Evolutionary conservation across 2,113 vertebrate genomes (phyloP).

Genomic region (Amia ocellicauda): DNA sequence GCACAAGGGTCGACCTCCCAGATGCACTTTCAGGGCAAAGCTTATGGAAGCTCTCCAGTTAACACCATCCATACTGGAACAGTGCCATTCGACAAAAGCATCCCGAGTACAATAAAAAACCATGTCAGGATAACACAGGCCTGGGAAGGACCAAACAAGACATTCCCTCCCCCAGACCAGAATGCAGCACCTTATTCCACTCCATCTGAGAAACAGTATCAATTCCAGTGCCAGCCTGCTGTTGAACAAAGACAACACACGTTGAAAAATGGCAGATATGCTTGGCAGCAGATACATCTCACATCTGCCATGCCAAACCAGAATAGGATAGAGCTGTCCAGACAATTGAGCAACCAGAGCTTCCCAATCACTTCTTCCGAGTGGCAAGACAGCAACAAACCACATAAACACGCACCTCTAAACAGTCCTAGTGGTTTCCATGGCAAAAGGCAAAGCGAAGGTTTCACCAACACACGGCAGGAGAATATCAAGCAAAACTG

Average conservation of each 20-base stretch:
- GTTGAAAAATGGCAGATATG: conserved; percentile 67
- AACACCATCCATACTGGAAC: conserved; percentile 55
- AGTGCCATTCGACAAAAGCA: conserved; percentile 71
- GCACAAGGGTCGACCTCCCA: conserved; percentile 71
- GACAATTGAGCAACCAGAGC: conserved; percentile 70
- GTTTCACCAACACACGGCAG: conserved; percentile 58
- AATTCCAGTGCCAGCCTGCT: conserved; percentile 72
- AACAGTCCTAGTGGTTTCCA: conserved; percentile 56
- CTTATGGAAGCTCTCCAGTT: conserved; percentile 58
- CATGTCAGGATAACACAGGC: conserved; percentile 66
- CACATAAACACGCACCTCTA: conserved; percentile 55
- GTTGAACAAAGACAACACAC: conserved; percentile 71
- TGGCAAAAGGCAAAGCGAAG: conserved; percentile 64
- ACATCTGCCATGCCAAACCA: conserved; percentile 59
- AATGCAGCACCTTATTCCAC: conserved; percentile 64
- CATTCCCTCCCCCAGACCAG: conserved; percentile 70
- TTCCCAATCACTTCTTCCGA: conserved; percentile 68
- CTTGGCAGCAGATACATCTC: conserved; percentile 81
- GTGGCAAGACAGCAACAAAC: conserved; percentile 74
- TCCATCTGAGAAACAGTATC: conserved; percentile 63
- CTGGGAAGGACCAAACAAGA: conserved; percentile 78
- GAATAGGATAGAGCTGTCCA: conserved; percentile 72
- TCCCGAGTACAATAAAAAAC: conserved; percentile 44
- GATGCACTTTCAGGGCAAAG: conserved; percentile 80
- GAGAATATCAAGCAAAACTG: conserved; percentile 59